These are phyloP conservation scores for Falco cherrug DNA, from an alignment of 2,797 vertebrate genomes.

Conservation along the genomic window DNA sequence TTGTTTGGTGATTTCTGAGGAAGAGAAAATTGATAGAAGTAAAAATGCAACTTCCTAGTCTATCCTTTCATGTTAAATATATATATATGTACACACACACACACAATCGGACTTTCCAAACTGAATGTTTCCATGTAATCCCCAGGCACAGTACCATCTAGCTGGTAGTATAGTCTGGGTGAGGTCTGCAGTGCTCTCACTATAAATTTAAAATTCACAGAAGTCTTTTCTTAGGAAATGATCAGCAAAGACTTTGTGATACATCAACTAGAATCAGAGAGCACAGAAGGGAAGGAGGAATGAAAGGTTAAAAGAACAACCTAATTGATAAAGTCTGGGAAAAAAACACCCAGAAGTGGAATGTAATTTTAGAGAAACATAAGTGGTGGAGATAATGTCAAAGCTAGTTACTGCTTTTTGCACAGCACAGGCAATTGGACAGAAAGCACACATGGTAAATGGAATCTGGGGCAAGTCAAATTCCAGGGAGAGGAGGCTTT, in stretches of 20 bases:
- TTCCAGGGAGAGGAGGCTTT: neutral
- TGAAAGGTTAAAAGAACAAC: constrained; percentile 49
- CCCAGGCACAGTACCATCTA: neutral
- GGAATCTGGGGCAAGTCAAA: neutral
- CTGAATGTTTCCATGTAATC: neutral
- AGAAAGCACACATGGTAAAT: neutral
- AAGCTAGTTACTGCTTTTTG: constrained; percentile 42
- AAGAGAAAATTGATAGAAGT: neutral
- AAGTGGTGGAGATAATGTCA: constrained; percentile 44
- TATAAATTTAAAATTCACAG: neutral
- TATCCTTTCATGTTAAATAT: neutral
- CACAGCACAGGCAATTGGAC: neutral
- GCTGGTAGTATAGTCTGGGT: neutral
- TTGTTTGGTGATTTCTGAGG: neutral
- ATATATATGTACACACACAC: too few relatives aligned
- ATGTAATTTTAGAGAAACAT: constrained; percentile 52
- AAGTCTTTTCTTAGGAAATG: constrained; percentile 28
- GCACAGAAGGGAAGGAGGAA: constrained; percentile 31
- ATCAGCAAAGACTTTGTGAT: constrained; percentile 16
- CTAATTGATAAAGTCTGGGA: constrained; percentile 5
- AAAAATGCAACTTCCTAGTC: neutral
- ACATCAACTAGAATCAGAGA: constrained; percentile 29
- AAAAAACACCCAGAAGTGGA: neutral
- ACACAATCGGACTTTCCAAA: neutral
- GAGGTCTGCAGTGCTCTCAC: neutral